Evolutionary conservation across 2,888 invertebrate genomes (phyloP).

Genomic region (Sinopyrophorus schimmeli): DNA sequence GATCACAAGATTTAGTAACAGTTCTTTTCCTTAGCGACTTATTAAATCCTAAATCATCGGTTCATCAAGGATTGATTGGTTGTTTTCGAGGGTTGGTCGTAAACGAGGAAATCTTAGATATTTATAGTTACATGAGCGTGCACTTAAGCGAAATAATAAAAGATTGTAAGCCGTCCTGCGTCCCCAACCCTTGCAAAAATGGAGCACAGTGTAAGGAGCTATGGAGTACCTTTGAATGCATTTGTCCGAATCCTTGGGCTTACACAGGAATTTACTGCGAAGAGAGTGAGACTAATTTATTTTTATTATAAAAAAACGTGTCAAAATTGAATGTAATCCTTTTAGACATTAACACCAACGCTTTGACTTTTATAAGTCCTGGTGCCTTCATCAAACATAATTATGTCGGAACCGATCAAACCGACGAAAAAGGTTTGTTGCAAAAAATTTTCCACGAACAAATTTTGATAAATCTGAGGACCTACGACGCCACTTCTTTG

Average conservation of each 20-base stretch:
- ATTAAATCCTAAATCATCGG: constrained; percentile 74
- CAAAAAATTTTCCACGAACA: constrained; percentile 78
- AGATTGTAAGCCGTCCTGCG: constrained; percentile 92
- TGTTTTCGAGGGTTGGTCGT: constrained; percentile 92
- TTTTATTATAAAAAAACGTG: not conserved
- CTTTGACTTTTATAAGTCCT: constrained; percentile 82
- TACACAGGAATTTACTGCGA: constrained; percentile 90
- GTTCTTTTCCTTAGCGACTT: constrained; percentile 65
- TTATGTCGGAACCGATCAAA: constrained; percentile 61
- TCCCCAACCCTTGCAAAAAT: constrained; percentile 91
- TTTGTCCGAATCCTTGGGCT: constrained; percentile 91
- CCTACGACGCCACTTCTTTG: constrained; percentile 79
- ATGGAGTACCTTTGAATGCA: constrained; percentile 91
- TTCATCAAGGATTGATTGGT: constrained; percentile 88
- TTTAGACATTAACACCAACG: constrained; percentile 87
- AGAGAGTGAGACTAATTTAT: constrained; percentile 69
- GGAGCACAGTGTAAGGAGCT: constrained; percentile 87
- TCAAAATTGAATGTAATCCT: constrained; percentile 7
- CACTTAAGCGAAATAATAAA: constrained; percentile 89
- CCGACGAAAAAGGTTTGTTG: constrained; percentile 63
- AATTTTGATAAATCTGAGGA: constrained; percentile 86
- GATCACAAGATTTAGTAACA: not conserved
- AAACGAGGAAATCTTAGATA: constrained; percentile 87
- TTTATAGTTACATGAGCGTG: constrained; percentile 91
- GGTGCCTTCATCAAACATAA: constrained; percentile 81